Conservation (phyloP, 1,140 invertebrate species). For the Portunus trituberculatus region DNA sequence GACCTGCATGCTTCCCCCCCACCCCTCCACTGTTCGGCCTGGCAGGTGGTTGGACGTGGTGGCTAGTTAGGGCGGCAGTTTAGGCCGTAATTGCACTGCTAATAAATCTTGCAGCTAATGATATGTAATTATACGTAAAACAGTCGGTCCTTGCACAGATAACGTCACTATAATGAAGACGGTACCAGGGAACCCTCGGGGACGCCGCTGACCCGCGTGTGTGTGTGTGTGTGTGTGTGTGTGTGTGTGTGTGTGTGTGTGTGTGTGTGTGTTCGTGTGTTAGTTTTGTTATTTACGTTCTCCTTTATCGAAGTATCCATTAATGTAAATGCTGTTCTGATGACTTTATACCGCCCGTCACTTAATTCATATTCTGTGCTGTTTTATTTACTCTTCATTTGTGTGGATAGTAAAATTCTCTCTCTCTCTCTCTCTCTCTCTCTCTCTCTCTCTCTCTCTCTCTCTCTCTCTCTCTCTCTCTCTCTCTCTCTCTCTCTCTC, state of each 20-base stretch:
- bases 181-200: neutral
- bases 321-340: neutral
- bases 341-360: too few relatives aligned
- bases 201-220: neutral
- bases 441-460: too few relatives aligned
- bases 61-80: neutral
- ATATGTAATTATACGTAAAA: slow-evolving; percentile 14
- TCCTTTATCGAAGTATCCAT: neutral
- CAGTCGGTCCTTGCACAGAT: neutral
- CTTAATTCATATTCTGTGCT: too few relatives aligned
- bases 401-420: too few relatives aligned
- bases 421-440: too few relatives aligned
- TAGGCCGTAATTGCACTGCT: neutral
- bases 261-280: slow-evolving; percentile 14
- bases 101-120: slow-evolving; percentile 23
- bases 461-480: too few relatives aligned
- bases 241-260: neutral
- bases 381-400: too few relatives aligned
- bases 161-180: slow-evolving; percentile 22
- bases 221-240: slow-evolving; percentile 8
- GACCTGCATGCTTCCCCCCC: too few relatives aligned
- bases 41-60: neutral
- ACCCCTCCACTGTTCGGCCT: neutral
- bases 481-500: too few relatives aligned
- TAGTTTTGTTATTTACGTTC: neutral